Conservation (phyloP, 1,140 invertebrate genomes). For the Drosophila ambigua region DNA sequence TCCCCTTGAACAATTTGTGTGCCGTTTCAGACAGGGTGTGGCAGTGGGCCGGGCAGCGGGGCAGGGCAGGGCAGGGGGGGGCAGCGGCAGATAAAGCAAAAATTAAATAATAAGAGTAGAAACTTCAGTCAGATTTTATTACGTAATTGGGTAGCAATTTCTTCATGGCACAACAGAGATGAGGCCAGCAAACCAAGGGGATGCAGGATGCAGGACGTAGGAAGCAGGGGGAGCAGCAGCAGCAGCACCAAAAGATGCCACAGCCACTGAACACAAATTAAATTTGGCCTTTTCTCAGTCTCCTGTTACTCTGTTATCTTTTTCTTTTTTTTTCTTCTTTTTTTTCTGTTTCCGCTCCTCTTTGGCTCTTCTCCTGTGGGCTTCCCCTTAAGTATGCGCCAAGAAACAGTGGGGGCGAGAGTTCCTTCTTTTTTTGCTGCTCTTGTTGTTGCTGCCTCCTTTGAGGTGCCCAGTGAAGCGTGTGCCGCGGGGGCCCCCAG, state of each 20-base stretch:
- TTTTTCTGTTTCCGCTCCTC: conserved; percentile 24
- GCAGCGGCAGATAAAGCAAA: conserved; percentile 59
- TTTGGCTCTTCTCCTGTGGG: conserved; percentile 6
- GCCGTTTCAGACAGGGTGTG: conserved; percentile 4
- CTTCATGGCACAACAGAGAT: conserved; percentile 60
- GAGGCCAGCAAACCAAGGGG: conserved; percentile 12
- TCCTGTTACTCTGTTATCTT: neutral
- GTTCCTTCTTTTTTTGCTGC: conserved; percentile 1
- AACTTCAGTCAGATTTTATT: conserved; percentile 82
- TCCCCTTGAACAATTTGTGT: conserved; percentile 43
- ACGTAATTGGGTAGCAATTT: conserved; percentile 83
- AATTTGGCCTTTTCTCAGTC: conserved; percentile 66
- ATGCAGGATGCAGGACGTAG: neutral
- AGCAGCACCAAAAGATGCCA: conserved; percentile 46
- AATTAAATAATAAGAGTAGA: conserved; percentile 81
- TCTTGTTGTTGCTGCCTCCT: conserved; percentile 6
- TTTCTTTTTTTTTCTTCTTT: conserved; percentile 8
- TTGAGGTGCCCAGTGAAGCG: conserved; percentile 47
- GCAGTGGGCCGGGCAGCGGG: neutral
- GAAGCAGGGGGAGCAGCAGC: conserved; percentile 11
- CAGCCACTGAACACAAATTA: conserved; percentile 76
- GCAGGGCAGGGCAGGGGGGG: neutral
- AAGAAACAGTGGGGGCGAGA: conserved; percentile 35
- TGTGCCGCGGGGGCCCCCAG: conserved; percentile 43
- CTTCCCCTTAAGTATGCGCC: conserved; percentile 45